Percentiles rank a stretch among this genome's conserved stretches.
Conservation (phyloP, 2,797 vertebrate genomes). For the Melanotaenia boesemani region DNA sequence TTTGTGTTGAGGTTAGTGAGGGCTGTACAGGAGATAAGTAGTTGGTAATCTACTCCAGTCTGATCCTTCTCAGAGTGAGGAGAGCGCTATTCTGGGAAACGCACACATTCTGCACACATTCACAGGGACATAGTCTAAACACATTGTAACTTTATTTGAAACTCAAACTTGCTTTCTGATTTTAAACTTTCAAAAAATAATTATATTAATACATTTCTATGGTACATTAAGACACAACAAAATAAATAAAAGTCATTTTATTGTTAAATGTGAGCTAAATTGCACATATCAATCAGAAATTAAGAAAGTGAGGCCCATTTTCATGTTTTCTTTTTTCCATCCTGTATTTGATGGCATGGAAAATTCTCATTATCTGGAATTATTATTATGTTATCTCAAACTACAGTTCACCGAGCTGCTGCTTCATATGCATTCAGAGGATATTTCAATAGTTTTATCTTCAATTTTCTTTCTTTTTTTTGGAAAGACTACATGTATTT, state of each 20-base stretch:
- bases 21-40: constrained; percentile 76
- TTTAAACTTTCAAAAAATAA: not conserved
- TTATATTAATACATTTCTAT: too few species aligned
- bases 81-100: constrained; percentile 69
- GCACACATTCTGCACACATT: constrained; percentile 19
- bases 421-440: not conserved
- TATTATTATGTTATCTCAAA: not conserved
- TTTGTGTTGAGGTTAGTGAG: constrained; percentile 12
- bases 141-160: not conserved
- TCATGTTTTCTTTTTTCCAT: too few species aligned
- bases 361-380: not conserved
- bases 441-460: not conserved
- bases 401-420: not conserved
- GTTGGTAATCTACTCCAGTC: constrained; percentile 78
- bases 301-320: too few species aligned
- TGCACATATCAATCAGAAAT: too few species aligned
- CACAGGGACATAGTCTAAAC: constrained; percentile 1
- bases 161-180: not conserved
- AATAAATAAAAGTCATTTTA: too few species aligned
- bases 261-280: too few species aligned
- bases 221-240: too few species aligned
- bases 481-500: not conserved
- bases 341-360: too few species aligned
- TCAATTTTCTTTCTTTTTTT: not conserved
- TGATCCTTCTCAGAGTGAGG: constrained; percentile 69